A percentile compares a stretch with the other conserved stretches of the same genome.
phyloP scores from a whole-genome alignment of 2,797 vertebrate genomes.

The Tamandua tetradactyla region DNA sequence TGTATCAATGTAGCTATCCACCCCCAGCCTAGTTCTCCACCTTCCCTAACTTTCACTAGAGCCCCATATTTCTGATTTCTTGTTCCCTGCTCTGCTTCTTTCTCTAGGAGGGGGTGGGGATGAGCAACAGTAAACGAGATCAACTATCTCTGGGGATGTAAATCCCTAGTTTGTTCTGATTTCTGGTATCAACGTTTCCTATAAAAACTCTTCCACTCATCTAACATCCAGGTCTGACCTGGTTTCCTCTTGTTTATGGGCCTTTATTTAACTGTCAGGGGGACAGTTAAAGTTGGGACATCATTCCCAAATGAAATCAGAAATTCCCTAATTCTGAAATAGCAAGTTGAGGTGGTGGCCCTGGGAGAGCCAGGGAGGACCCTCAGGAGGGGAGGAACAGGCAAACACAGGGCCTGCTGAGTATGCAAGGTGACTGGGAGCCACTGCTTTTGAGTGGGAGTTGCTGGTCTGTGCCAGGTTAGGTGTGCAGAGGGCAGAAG shows the following conservation, averaged over 20 bases:
- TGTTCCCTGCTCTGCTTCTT: neutral
- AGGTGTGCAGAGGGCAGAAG: neutral
- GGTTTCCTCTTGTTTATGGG: neutral
- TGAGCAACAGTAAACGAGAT: neutral
- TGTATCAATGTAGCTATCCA: rapidly evolving
- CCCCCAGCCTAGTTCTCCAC: rapidly evolving
- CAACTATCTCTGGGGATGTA: no score
- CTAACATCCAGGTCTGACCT: neutral
- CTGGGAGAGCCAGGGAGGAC: rapidly evolving
- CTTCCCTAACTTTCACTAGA: neutral
- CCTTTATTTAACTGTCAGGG: neutral
- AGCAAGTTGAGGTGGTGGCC: neutral
- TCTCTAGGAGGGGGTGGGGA: rapidly evolving
- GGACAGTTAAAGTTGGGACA: rapidly evolving
- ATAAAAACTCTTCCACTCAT: neutral
- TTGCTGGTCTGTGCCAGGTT: neutral
- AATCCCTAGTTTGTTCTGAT: no score
- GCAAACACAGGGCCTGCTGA: rapidly evolving
- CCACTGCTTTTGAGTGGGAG: rapidly evolving
- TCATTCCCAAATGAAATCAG: neutral
- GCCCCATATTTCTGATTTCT: neutral
- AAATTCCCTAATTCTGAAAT: no score
- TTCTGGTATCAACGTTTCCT: rapidly evolving
- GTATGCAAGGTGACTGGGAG: neutral
- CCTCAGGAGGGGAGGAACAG: rapidly evolving